Evolutionary conservation across 1,140 invertebrate species (phyloP).

Genomic region (Eriosoma lanigerum): DNA sequence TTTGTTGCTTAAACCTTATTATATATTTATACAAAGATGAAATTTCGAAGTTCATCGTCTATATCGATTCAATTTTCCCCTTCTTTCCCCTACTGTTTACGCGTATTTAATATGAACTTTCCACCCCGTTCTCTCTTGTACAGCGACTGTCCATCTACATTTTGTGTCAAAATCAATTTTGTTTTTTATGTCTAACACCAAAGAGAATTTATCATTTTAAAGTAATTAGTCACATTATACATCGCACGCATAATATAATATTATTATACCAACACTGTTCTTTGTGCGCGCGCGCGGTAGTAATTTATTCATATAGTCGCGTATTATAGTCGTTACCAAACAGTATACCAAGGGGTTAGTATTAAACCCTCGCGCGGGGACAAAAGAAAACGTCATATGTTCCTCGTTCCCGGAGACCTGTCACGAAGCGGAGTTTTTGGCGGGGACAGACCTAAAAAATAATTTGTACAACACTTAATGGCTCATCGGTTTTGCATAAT

Average conservation of each 20-base stretch:
- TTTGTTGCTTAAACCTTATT: too few species aligned
- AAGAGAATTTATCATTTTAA: conserved; percentile 43
- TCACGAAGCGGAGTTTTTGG: conserved; percentile 33
- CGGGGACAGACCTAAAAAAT: conserved; percentile 32
- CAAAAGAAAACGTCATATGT: conserved; percentile 50
- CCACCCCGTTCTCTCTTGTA: background rate
- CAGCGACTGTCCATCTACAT: background rate
- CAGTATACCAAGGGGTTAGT: conserved; percentile 7
- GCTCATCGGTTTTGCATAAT: conserved; percentile 52
- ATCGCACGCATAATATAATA: too few species aligned
- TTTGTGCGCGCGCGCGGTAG: background rate
- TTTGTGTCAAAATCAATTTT: conserved; percentile 19
- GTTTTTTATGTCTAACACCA: background rate
- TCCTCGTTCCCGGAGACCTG: conserved; percentile 40
- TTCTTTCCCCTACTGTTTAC: too few species aligned
- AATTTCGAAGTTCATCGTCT: too few species aligned
- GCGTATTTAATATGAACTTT: too few species aligned
- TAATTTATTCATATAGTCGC: conserved; percentile 39
- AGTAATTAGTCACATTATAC: conserved; percentile 46
- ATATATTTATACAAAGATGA: too few species aligned
- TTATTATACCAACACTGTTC: background rate
- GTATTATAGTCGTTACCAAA: conserved; percentile 30
- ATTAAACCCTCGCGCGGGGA: conserved; percentile 21
- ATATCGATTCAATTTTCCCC: too few species aligned
- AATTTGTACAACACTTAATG: conserved; percentile 51